phyloP scores from a whole-genome alignment of 1,140 invertebrate species.

The Prorops nasuta region DNA sequence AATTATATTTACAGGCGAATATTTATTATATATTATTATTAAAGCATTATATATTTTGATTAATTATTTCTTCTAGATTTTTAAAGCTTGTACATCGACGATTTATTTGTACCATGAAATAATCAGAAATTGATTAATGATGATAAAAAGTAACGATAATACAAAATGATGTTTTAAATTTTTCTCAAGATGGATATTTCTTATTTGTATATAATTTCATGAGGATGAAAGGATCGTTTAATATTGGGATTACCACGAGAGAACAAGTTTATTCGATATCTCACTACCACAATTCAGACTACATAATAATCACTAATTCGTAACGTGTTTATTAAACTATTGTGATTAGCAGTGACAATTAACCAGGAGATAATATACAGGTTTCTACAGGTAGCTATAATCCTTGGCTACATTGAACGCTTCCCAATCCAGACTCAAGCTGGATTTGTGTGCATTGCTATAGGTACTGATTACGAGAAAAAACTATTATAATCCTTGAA shows the following conservation, averaged over 20 bases:
- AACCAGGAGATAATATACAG: slow-evolving; percentile 23
- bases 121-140: too few species aligned
- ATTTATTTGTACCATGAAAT: too few species aligned
- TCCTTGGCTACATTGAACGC: not conserved
- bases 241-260: slow-evolving; percentile 51
- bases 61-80: too few species aligned
- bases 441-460: not conserved
- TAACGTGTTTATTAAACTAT: slow-evolving; percentile 43
- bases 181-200: too few species aligned
- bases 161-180: too few species aligned
- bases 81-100: too few species aligned
- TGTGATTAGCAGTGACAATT: slow-evolving; percentile 40
- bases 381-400: not conserved
- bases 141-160: too few species aligned
- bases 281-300: slow-evolving; percentile 46
- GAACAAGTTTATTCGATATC: slow-evolving; percentile 55
- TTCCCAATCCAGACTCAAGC: not conserved
- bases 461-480: not conserved
- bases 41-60: too few species aligned
- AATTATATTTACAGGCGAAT: too few species aligned
- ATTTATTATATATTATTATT: too few species aligned
- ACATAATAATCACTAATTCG: slow-evolving; percentile 44
- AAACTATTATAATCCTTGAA: not conserved
- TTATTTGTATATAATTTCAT: too few species aligned
- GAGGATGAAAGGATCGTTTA: too few species aligned